Base-by-base conservation (phyloP, 2,888 invertebrate species). In the Mimumesa dahlbomi region DNA sequence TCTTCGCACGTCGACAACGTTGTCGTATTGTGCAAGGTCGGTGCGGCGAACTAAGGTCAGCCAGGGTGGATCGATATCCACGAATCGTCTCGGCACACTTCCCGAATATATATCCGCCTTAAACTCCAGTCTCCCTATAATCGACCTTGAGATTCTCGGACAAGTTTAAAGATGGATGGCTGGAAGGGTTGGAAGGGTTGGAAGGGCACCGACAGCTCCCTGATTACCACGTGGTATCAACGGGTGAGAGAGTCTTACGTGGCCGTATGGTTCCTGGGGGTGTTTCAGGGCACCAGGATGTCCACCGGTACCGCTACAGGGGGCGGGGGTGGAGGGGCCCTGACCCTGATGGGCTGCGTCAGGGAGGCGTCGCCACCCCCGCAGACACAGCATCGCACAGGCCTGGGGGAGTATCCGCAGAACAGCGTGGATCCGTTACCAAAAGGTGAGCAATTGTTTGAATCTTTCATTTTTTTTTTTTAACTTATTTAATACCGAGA, bases 331-430 rank as follows among this genome's bases (percentile, higher is more conserved):
- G 91, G 92, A 85, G 92, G 92, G 85, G 92, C 92, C 84, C 91
- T 91, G 81, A 92, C 92, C 85, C 91, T 94, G 86, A 94, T 94
- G 94, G 94, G 92, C 58, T 92, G 92, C 84, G 92, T 92, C 67
- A 90, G 92, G 48, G 92, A 92, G 82, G 91, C 92, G 21, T 92
- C 92, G 65, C 94, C 94, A 82, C 88, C 89, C 46, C 92, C 92
- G 85, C 91, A 92, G 73, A 87, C 87, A 21, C 73, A 71, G 13
- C 62, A 90, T 90, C 87, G 91, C 89, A 63, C 80, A 3, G 79
- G 84, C 59, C 73, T 83, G 25, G 82, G 81, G 11, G 87, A 87
- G 40, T 83, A 82, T 57, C 74, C 82, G 42, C 83, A 85, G 50
- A 84, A 81, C 59, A 83, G 75, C 72, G 78, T 83, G 68, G 88